Evolutionary conservation across 2,113 vertebrate species (phyloP).

Genomic region (Dipodomys stephensi): DNA sequence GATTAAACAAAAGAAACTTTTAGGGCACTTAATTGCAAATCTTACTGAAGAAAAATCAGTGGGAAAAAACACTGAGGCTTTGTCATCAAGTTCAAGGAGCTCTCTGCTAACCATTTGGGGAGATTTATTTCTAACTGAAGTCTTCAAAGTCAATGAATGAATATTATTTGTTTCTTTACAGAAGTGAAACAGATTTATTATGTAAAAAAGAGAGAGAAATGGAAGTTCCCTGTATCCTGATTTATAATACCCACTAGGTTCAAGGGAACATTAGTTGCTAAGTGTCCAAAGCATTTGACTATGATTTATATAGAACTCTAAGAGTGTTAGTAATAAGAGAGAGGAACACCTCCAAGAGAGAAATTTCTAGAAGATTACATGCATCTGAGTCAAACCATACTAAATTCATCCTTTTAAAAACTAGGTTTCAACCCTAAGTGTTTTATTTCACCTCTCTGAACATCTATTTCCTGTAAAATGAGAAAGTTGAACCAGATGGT

Average conservation of each 20-base stretch:
- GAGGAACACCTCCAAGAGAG: not conserved
- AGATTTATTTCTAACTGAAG: constrained; percentile 45
- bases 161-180: constrained; percentile 62
- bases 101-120: constrained; percentile 41
- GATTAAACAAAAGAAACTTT: constrained; percentile 67
- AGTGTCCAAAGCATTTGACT: constrained; percentile 57
- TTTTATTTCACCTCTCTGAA: constrained; percentile 74
- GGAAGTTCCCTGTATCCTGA: constrained; percentile 28
- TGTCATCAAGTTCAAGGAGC: constrained; percentile 40
- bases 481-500: constrained; percentile 66
- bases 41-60: constrained; percentile 32
- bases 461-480: constrained; percentile 74
- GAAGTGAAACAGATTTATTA: constrained; percentile 55
- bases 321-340: not conserved
- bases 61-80: not conserved
- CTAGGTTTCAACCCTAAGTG: constrained; percentile 63
- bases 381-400: not conserved
- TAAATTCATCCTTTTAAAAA: constrained; percentile 65
- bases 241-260: constrained; percentile 62
- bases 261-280: constrained; percentile 42
- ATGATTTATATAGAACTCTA: constrained; percentile 48
- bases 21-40: constrained; percentile 48
- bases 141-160: constrained; percentile 64
- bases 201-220: not conserved
- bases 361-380: constrained; percentile 48